Evolutionary conservation across 30 jellyfish, hydroid and myxozoan genomes (phyloP).

Genomic region (Hydractinia symbiolongicarpus): DNA sequence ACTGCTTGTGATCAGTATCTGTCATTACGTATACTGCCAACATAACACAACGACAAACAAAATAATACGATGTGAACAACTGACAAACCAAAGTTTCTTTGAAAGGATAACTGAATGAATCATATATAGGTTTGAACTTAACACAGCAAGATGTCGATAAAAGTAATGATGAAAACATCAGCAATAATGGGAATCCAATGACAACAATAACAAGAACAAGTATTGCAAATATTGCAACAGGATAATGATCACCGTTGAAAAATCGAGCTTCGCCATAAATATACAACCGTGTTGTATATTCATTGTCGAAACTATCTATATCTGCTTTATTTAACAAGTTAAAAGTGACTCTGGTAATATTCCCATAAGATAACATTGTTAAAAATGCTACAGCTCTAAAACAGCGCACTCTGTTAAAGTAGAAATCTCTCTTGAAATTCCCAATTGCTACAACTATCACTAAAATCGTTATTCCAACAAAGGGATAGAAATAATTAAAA

Average conservation of each 20-base stretch:
- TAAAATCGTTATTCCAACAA: conserved; percentile 1
- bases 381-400: background rate
- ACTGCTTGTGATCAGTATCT: conserved; percentile 38
- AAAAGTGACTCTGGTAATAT: background rate
- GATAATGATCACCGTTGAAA: conserved; percentile 41
- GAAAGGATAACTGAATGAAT: conserved; percentile 42
- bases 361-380: background rate
- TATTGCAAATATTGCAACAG: conserved; percentile 43
- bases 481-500: background rate
- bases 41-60: conserved; percentile 38
- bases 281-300: conserved; percentile 13
- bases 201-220: conserved; percentile 37
- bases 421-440: background rate
- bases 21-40: conserved; percentile 31
- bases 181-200: conserved; percentile 43
- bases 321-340: background rate
- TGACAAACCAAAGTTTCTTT: background rate
- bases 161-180: conserved; percentile 44
- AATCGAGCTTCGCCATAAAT: conserved; percentile 37
- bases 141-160: conserved; percentile 22
- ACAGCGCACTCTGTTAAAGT: background rate
- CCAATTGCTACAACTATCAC: background rate
- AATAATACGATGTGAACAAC: conserved; percentile 51
- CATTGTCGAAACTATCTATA: background rate
- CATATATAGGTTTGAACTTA: conserved; percentile 43